phyloP scores from a whole-genome alignment of 2,888 invertebrate species.

The Protonemura montana region DNA sequence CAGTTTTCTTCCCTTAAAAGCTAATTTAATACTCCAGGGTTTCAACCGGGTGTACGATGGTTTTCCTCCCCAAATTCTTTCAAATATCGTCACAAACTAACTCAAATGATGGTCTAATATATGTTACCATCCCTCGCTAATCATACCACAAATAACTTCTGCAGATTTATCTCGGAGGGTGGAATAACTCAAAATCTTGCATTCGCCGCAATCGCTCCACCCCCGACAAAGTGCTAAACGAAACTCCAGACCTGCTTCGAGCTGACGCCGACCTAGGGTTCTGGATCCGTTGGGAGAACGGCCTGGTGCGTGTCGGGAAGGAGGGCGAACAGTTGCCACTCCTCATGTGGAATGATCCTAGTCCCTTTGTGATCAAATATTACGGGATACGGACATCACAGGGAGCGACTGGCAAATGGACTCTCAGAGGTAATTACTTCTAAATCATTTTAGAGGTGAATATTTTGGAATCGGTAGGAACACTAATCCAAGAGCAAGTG shows the following conservation, averaged over 20 bases:
- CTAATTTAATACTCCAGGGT: too few species aligned
- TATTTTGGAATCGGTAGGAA: too few species aligned
- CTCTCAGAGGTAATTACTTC: neutral
- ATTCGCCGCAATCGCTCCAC: constrained; percentile 69
- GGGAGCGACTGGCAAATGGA: constrained; percentile 54
- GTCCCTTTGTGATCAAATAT: constrained; percentile 53
- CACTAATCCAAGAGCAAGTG: too few species aligned
- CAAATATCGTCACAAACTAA: too few species aligned
- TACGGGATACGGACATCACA: constrained; percentile 54
- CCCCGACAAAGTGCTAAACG: constrained; percentile 53
- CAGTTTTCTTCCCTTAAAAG: too few species aligned
- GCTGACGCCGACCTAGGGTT: constrained; percentile 37
- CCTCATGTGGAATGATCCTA: constrained; percentile 53
- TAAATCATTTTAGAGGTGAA: too few species aligned
- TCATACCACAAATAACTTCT: neutral
- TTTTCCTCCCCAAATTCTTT: too few species aligned
- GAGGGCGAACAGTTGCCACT: constrained; percentile 50
- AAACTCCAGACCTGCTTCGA: constrained; percentile 51
- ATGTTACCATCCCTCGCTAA: too few species aligned
- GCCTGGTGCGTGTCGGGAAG: constrained; percentile 47
- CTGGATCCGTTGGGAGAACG: constrained; percentile 47
- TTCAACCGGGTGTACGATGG: too few species aligned
- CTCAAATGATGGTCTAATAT: too few species aligned
- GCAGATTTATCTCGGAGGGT: constrained; percentile 71
- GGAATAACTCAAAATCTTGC: constrained; percentile 71